These are phyloP conservation scores for Drosophila ogumai DNA, from an alignment of 1,140 invertebrate genomes.

Conservation along the genomic window DNA sequence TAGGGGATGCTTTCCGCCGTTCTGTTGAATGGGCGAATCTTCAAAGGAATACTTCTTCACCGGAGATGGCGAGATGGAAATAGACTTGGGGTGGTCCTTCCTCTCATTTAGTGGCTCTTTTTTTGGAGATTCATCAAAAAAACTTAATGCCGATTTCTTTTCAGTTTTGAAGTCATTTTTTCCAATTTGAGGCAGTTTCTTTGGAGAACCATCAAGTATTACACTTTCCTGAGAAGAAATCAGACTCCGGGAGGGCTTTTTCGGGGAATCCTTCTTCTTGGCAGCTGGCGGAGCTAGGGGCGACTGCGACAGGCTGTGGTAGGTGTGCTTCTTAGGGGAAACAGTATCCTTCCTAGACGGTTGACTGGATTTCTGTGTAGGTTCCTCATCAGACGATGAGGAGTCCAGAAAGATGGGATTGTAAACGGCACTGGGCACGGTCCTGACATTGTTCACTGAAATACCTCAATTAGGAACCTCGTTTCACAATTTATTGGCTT, in stretches of 20 bases:
- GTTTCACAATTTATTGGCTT: neutral
- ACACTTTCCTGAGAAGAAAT: neutral
- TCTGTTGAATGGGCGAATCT: constrained; percentile 16
- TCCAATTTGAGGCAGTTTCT: neutral
- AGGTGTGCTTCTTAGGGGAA: constrained; percentile 55
- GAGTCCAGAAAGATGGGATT: constrained; percentile 82
- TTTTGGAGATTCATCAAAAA: constrained; percentile 1
- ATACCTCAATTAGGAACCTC: neutral
- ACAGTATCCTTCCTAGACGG: constrained; percentile 25
- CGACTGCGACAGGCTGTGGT: constrained; percentile 51
- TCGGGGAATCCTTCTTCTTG: neutral
- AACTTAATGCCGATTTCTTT: neutral
- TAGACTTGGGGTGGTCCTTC: neutral
- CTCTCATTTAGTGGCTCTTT: constrained; percentile 3
- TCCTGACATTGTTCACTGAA: constrained; percentile 23
- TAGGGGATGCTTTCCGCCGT: constrained; percentile 8
- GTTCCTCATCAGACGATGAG: constrained; percentile 75
- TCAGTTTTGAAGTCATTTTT: neutral
- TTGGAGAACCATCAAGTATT: neutral
- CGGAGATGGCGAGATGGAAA: neutral
- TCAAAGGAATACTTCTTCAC: constrained; percentile 2
- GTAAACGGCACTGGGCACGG: constrained; percentile 30
- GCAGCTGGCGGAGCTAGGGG: constrained; percentile 44
- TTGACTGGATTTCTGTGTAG: constrained; percentile 5
- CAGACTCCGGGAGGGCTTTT: neutral